Conservation (phyloP, 2,797 vertebrate species). For the Acrocephalus scirpaceus region DNA sequence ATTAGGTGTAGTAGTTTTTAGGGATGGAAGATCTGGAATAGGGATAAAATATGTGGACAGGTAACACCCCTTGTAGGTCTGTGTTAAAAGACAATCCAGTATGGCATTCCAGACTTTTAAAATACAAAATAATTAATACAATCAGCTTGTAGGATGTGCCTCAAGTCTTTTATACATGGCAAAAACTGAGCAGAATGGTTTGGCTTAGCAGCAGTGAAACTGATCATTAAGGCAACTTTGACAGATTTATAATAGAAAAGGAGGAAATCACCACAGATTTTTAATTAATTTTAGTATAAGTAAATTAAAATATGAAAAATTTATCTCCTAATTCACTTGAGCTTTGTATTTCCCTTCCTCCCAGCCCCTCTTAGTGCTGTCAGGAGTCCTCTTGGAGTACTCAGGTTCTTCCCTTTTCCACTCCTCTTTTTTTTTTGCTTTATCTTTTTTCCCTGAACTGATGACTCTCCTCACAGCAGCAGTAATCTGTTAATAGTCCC, state of each 20-base stretch:
- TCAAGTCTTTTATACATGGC: not conserved
- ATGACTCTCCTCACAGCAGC: not conserved
- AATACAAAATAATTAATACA: not conserved
- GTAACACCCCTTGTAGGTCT: not conserved
- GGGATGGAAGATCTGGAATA: not conserved
- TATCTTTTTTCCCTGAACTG: not conserved
- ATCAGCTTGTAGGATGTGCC: not conserved
- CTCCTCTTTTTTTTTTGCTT: not conserved
- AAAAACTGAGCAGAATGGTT: not conserved
- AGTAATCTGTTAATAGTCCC: slow-evolving; percentile 8
- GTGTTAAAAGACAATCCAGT: not conserved
- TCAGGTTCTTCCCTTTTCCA: not conserved
- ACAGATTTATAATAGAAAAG: not conserved
- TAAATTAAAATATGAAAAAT: not conserved
- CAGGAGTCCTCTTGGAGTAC: not conserved
- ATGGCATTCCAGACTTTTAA: not conserved
- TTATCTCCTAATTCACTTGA: not conserved
- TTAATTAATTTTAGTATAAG: not conserved
- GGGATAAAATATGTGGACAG: fast-evolving
- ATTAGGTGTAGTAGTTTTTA: not conserved
- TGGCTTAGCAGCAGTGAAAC: not conserved
- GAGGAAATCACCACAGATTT: not conserved
- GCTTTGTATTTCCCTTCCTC: not conserved
- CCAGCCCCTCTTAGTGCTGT: not conserved
- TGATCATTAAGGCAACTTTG: not conserved